phyloP scores from a whole-genome alignment of 1,140 invertebrate genomes.

The Neuroterus valhalla region DNA sequence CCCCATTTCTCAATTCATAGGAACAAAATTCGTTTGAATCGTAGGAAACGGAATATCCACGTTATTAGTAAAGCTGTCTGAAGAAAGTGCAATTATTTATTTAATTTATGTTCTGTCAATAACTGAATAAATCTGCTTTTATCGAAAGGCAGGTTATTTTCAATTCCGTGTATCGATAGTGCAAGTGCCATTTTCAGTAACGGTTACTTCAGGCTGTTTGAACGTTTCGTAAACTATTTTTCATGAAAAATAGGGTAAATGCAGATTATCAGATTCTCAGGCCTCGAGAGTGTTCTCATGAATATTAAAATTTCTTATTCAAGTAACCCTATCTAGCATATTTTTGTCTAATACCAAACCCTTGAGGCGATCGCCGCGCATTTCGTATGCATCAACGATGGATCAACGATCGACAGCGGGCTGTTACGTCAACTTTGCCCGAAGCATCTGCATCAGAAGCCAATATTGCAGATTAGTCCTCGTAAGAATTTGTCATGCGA shows the following conservation, averaged over 20 bases:
- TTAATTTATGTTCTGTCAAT: no score
- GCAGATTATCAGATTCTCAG: neutral
- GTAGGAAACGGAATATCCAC: no score
- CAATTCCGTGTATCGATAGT: no score
- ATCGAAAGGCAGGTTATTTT: no score
- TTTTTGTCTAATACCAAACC: constrained; percentile 56
- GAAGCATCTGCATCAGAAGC: constrained; percentile 53
- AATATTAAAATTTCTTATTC: constrained; percentile 60
- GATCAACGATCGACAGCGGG: constrained; percentile 64
- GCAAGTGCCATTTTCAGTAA: constrained; percentile 6
- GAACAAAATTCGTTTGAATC: no score
- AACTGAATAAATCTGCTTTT: no score
- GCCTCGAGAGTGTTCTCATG: constrained; percentile 46
- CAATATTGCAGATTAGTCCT: constrained; percentile 36
- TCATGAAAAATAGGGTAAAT: neutral
- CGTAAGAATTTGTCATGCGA: neutral
- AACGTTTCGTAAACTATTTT: neutral
- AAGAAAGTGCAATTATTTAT: no score
- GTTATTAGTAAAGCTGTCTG: no score
- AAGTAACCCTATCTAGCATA: constrained; percentile 44
- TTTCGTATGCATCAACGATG: constrained; percentile 65
- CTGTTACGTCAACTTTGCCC: constrained; percentile 50
- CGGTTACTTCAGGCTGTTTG: neutral
- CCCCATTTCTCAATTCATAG: no score
- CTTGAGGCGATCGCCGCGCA: constrained; percentile 58